A percentile compares a stretch with the other conserved stretches of the same genome.
phyloP scores from a whole-genome alignment of 2,797 vertebrate genomes.

The Oreonectes daqikongensis region DNA sequence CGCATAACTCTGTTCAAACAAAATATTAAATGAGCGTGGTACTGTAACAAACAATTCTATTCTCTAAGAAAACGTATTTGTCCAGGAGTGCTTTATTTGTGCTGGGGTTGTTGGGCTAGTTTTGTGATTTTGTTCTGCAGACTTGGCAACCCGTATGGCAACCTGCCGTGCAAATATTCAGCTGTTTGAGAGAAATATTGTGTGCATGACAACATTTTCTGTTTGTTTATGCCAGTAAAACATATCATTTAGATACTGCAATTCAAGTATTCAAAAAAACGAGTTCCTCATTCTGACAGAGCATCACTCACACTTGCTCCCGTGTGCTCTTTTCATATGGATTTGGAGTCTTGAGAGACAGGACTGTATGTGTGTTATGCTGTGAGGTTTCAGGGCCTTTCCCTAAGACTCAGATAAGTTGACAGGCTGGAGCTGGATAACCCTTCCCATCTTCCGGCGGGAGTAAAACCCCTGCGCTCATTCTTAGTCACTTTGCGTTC shows the following conservation, averaged over 20 bases:
- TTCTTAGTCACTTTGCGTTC: slow-evolving; percentile 37
- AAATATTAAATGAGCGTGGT: too few species aligned
- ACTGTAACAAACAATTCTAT: too few species aligned
- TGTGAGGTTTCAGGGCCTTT: not conserved
- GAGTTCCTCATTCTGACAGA: slow-evolving; percentile 17
- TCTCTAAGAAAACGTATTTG: too few species aligned
- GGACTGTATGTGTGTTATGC: slow-evolving; percentile 21
- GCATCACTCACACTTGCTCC: not conserved
- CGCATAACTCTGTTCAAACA: too few species aligned
- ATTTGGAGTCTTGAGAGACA: slow-evolving; percentile 8
- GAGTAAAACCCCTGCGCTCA: slow-evolving; percentile 8
- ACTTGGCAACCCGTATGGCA: not conserved
- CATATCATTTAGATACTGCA: slow-evolving; percentile 12
- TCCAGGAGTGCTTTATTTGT: too few species aligned
- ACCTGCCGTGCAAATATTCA: slow-evolving; percentile 5
- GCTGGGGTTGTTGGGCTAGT: too few species aligned
- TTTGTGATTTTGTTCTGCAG: too few species aligned
- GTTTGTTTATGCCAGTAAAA: slow-evolving; percentile 25
- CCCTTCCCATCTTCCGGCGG: slow-evolving; percentile 18
- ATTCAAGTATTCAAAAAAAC: slow-evolving; percentile 33
- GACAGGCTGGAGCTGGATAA: slow-evolving; percentile 19
- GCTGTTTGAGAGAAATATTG: not conserved
- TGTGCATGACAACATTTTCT: not conserved
- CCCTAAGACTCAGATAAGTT: slow-evolving; percentile 24
- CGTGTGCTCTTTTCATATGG: not conserved